These are phyloP conservation scores for Eristalis pertinax DNA, from an alignment of 2,888 invertebrate genomes.

Conservation along the genomic window DNA sequence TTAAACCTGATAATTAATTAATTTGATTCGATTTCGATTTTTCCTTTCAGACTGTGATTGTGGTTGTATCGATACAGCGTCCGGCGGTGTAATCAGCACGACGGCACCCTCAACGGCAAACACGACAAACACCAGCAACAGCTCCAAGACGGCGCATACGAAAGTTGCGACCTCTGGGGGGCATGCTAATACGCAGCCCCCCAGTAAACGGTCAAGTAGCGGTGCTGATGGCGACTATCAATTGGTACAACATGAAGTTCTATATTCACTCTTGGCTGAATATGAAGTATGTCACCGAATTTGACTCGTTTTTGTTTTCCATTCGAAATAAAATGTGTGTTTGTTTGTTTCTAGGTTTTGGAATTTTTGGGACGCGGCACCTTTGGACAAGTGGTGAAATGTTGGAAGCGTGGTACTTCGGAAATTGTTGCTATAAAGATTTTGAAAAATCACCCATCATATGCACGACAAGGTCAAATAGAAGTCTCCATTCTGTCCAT, in stretches of 20 bases:
- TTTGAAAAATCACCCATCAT: slow-evolving; percentile 99
- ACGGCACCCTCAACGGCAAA: slow-evolving; percentile 75
- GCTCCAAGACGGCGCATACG: slow-evolving; percentile 82
- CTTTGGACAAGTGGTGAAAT: slow-evolving; percentile 99
- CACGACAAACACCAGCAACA: slow-evolving; percentile 75
- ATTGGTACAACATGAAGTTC: slow-evolving; percentile 98
- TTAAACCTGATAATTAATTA: not conserved
- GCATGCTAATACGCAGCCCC: slow-evolving; percentile 83
- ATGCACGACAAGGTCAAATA: slow-evolving; percentile 99
- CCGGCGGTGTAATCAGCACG: slow-evolving; percentile 68
- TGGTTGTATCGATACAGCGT: slow-evolving; percentile 80
- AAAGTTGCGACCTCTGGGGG: slow-evolving; percentile 82
- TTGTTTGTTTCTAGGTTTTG: slow-evolving; percentile 87
- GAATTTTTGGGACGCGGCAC: slow-evolving; percentile 99
- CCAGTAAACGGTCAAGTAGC: slow-evolving; percentile 88
- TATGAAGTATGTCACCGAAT: slow-evolving; percentile 83
- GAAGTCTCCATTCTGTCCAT: slow-evolving; percentile 97
- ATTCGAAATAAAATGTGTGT: not conserved
- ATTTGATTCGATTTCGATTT: not conserved
- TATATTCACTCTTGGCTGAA: slow-evolving; percentile 97
- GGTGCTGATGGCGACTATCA: slow-evolving; percentile 98
- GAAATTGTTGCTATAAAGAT: slow-evolving; percentile 99
- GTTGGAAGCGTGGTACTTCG: slow-evolving; percentile 99
- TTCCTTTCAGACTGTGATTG: slow-evolving; percentile 79
- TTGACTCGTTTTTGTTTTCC: too few relatives aligned